Evolutionary conservation across 2,888 invertebrate genomes (phyloP).

Genomic region (Oxyscelio sp.): DNA sequence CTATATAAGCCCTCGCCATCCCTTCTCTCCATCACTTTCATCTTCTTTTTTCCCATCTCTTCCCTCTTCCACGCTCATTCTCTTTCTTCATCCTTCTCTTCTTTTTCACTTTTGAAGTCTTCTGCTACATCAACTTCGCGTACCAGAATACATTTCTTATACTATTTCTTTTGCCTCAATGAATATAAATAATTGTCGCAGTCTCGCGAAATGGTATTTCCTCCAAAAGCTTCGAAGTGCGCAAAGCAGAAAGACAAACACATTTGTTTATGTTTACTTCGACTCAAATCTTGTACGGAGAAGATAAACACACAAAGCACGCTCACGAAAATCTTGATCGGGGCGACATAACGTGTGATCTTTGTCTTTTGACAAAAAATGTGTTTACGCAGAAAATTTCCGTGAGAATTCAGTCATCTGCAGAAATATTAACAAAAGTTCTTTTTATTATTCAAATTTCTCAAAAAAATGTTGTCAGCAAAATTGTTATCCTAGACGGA

Average conservation of each 20-base stretch:
- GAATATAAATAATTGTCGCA: neutral
- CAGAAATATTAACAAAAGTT: no score
- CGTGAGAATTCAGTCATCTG: constrained; percentile 10
- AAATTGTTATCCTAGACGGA: no score
- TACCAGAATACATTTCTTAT: constrained; percentile 54
- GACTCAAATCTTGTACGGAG: neutral
- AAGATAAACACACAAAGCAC: neutral
- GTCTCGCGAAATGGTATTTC: no score
- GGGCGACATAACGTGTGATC: constrained; percentile 11
- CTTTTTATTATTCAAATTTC: no score
- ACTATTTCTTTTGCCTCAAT: neutral
- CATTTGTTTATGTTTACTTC: neutral
- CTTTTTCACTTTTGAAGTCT: constrained; percentile 50
- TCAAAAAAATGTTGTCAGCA: no score
- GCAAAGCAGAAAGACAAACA: neutral
- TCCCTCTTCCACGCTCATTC: constrained; percentile 13
- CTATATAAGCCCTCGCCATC: constrained; percentile 78
- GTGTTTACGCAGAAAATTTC: constrained; percentile 24
- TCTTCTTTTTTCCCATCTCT: constrained; percentile 46
- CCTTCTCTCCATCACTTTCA: constrained; percentile 55
- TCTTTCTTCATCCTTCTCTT: constrained; percentile 8
- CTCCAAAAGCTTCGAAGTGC: neutral
- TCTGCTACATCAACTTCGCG: constrained; percentile 59
- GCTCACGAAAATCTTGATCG: constrained; percentile 33
- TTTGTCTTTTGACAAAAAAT: constrained; percentile 2